phyloP scores from a whole-genome alignment of 2,888 invertebrate species.

The Pseudococcus viburni region DNA sequence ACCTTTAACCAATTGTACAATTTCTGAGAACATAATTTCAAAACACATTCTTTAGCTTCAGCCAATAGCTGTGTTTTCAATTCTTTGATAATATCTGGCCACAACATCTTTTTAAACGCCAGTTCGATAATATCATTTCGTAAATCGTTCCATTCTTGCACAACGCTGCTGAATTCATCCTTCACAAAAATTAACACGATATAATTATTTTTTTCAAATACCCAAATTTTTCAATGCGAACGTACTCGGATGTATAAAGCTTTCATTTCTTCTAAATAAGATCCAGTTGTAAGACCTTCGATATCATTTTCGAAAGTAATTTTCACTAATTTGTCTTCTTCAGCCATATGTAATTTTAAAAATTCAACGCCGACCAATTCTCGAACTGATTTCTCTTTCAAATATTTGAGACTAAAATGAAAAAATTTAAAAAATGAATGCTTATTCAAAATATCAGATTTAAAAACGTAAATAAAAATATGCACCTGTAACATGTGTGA shows the following conservation, averaged over 20 bases:
- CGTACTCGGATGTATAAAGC: constrained; percentile 84
- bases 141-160: constrained; percentile 95
- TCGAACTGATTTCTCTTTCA: constrained; percentile 92
- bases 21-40: constrained; percentile 87
- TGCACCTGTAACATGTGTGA: constrained; percentile 86
- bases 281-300: constrained; percentile 81
- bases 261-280: constrained; percentile 91
- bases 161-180: constrained; percentile 95
- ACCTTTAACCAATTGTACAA: constrained; percentile 91
- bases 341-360: constrained; percentile 84
- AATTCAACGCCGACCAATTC: constrained; percentile 92
- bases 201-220: not conserved
- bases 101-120: constrained; percentile 88
- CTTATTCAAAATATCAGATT: not conserved
- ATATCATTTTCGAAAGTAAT: constrained; percentile 82
- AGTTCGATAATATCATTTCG: constrained; percentile 89
- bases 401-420: constrained; percentile 82
- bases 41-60: constrained; percentile 89
- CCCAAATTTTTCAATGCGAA: constrained; percentile 54
- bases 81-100: constrained; percentile 91
- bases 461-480: constrained; percentile 63
- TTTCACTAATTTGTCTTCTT: constrained; percentile 85
- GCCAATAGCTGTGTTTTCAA: constrained; percentile 82
- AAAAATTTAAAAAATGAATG: not conserved
- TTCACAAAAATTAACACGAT: constrained; percentile 70